Evolutionary conservation across 2,797 vertebrate species (phyloP), one percentile per base, ranked within the genome.

Genomic region (Tachyglossus aculeatus): DNA sequence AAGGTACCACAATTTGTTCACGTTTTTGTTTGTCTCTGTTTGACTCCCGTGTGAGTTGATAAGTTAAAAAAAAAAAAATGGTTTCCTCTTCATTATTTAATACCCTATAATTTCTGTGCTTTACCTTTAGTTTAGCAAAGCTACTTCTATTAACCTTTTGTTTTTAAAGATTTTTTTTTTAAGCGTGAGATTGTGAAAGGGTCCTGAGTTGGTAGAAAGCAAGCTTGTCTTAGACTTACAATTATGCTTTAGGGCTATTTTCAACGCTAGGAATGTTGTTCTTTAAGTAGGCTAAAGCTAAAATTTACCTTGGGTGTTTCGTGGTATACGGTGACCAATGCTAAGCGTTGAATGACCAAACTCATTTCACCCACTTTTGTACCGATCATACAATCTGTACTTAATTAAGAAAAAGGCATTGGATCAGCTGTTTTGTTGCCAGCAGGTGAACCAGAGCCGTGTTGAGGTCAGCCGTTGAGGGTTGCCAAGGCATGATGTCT

Each of bases 1-100:
- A 99, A 99, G 98, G 98, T 99, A 91, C 92, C 92, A 90, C 87
- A 34, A 87, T 94, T 93, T 92, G 92, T 93, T 92, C 91, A 90
- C 91, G 86, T 85, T 89, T 93, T 90, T 88, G 88, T 92, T 91
- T 89, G 86, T 92, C 85, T 91, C 89, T 90, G 86, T 93, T 90
- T 90, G 89, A 88, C 86, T 90, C 88, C 87, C 88, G 63, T 66
- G 88, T 91, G 86, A 91, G 88, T 90, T 92, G 87, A 81, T 74
- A 85, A 79, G 89, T 88, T n/a, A n/a, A n/a, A 77, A 78, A 77
- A n/a, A n/a, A 77, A 78, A 77, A 69, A 82, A 67, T 88, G 87
- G 84, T 88, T 87, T 88, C 82, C 86, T 92, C 86, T 90, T 90
- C 90, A 88, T 90, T 85, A 90, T 89, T 92, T 92, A 82, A 62